These are phyloP conservation scores for Tetranychus truncatus DNA, from an alignment of 2,888 invertebrate genomes.

Conservation along the genomic window DNA sequence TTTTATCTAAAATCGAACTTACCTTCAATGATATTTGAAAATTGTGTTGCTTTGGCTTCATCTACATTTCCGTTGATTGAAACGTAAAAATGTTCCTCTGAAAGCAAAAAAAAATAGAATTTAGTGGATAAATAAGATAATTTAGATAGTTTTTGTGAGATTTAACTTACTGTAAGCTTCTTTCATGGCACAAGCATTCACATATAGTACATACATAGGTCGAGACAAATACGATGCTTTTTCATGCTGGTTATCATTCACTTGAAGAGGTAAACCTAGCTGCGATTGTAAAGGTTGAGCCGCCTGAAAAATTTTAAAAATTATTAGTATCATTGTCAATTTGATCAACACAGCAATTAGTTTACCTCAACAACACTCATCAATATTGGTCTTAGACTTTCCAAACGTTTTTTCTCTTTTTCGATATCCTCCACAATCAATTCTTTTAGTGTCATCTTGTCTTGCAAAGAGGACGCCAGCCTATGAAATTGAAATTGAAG, in stretches of 20 bases:
- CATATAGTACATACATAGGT: slow-evolving; percentile 66
- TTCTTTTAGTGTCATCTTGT: slow-evolving; percentile 57
- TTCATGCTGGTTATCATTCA: slow-evolving; percentile 55
- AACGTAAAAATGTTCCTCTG: slow-evolving; percentile 32
- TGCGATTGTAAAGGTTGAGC: slow-evolving; percentile 77
- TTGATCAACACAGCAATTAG: too few relatives aligned
- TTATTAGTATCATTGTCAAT: too few relatives aligned
- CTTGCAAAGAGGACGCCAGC: slow-evolving; percentile 48
- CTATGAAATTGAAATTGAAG: neutral
- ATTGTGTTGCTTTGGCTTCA: slow-evolving; percentile 38
- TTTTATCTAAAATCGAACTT: neutral
- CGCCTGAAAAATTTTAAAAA: slow-evolving; percentile 33
- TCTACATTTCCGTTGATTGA: slow-evolving; percentile 33
- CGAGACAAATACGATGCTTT: slow-evolving; percentile 55
- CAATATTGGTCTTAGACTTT: slow-evolving; percentile 38
- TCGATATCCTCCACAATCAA: slow-evolving; percentile 54
- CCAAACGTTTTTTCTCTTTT: slow-evolving; percentile 52
- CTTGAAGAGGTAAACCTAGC: slow-evolving; percentile 57
- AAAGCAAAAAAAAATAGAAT: slow-evolving; percentile 13
- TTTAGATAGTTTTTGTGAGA: neutral
- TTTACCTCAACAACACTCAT: slow-evolving; percentile 24
- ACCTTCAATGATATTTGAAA: slow-evolving; percentile 14
- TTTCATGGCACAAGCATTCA: slow-evolving; percentile 30
- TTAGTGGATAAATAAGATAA: neutral
- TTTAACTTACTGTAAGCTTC: slow-evolving; percentile 19